These are phyloP conservation scores for Pongo pygmaeus DNA, from an alignment of 2,113 vertebrate genomes.

Conservation along the genomic window DNA sequence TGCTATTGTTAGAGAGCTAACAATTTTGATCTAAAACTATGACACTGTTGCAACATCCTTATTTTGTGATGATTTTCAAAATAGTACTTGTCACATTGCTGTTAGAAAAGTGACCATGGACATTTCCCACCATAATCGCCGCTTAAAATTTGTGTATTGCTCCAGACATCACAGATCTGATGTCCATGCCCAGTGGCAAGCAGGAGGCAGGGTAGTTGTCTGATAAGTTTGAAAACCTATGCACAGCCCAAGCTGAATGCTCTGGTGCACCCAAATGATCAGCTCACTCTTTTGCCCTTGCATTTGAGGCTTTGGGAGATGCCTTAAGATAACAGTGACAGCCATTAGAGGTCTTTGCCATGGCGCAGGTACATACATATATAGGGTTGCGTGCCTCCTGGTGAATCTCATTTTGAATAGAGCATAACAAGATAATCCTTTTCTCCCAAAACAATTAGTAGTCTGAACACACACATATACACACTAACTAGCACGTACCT, in stretches of 20 bases:
- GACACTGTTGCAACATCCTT: not conserved
- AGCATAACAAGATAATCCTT: not conserved
- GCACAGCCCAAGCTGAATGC: not conserved
- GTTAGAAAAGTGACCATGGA: not conserved
- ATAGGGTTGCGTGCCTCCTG: not conserved
- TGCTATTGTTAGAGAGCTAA: not conserved
- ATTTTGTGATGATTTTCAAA: constrained; percentile 43
- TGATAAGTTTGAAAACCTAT: not conserved
- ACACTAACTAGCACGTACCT: constrained; percentile 84
- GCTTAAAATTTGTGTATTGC: not conserved
- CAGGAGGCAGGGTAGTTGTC: not conserved
- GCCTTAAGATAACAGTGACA: not conserved
- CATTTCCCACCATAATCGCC: not conserved
- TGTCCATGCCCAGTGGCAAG: not conserved
- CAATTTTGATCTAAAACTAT: not conserved
- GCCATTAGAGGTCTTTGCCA: not conserved
- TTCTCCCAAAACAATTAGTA: not conserved
- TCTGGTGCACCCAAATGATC: not conserved
- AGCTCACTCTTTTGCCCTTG: not conserved
- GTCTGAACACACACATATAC: not conserved
- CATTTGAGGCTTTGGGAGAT: not conserved
- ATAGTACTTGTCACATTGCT: not conserved
- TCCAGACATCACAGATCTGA: not conserved
- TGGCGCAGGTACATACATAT: not conserved
- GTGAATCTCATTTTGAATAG: constrained; percentile 11